phyloP scores from a whole-genome alignment of 2,113 vertebrate genomes.

The Daphoenositta chrysoptera region DNA sequence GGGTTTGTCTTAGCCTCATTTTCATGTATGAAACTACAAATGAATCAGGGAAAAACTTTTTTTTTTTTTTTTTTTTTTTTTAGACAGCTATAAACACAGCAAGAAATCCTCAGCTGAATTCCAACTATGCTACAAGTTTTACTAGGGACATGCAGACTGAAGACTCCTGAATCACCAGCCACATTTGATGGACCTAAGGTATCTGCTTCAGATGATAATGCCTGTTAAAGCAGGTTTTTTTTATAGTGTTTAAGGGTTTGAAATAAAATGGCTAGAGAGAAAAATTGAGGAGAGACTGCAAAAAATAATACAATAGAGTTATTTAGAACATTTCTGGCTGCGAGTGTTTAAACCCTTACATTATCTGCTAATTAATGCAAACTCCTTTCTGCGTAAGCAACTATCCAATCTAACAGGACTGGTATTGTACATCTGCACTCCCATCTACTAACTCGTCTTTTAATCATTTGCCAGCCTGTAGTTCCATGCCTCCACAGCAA shows the following conservation, averaged over 20 bases:
- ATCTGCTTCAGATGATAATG: background rate
- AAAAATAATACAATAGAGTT: background rate
- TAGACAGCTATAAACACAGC: background rate
- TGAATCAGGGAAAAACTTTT: background rate
- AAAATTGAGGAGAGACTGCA: background rate
- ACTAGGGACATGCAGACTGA: background rate
- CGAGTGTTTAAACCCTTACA: background rate
- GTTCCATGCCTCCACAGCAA: background rate
- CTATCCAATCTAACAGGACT: background rate
- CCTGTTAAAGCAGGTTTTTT: background rate
- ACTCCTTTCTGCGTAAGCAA: background rate
- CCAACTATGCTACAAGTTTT: background rate
- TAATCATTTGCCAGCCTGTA: background rate
- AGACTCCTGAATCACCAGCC: background rate
- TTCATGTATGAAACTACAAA: background rate
- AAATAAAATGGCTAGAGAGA: background rate
- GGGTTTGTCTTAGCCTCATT: background rate
- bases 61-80: background rate
- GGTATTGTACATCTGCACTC: rapidly evolving
- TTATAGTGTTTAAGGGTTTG: background rate
- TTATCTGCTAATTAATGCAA: background rate
- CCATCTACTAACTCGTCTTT: background rate
- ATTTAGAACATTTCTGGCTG: background rate
- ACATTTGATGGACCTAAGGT: background rate
- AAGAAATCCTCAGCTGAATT: background rate